Percentiles rank a stretch among this genome's conserved stretches.
Evolutionary conservation across 2,113 vertebrate species (phyloP).

Genomic region (Vanacampus margaritifer): DNA sequence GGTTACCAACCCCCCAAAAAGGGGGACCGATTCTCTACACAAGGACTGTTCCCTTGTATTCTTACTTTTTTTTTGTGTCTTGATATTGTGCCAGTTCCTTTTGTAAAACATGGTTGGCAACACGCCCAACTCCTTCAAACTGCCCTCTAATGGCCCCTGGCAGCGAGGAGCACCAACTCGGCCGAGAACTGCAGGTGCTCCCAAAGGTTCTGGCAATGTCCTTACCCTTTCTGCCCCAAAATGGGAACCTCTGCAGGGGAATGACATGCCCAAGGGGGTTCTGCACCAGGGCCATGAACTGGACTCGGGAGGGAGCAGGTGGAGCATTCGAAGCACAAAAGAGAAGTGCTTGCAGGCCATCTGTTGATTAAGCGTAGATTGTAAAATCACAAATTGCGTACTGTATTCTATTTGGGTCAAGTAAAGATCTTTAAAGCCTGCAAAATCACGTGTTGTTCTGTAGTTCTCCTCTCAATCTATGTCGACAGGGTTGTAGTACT

Average conservation of each 20-base stretch:
- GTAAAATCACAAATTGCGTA: neutral
- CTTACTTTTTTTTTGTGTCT: slow-evolving; percentile 40
- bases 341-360: slow-evolving; percentile 41
- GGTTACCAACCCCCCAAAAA: slow-evolving; percentile 46
- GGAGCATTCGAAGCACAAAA: slow-evolving; percentile 42
- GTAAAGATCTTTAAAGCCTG: neutral
- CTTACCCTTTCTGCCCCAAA: slow-evolving; percentile 43
- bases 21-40: slow-evolving; percentile 32
- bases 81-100: slow-evolving; percentile 49
- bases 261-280: slow-evolving; percentile 42
- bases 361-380: slow-evolving; percentile 63
- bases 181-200: slow-evolving; percentile 60
- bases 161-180: slow-evolving; percentile 25
- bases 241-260: slow-evolving; percentile 50
- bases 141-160: slow-evolving; percentile 57
- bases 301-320: slow-evolving; percentile 17
- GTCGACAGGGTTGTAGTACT: too few species aligned
- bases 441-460: neutral
- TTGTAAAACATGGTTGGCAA: slow-evolving; percentile 45
- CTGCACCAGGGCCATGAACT: slow-evolving; percentile 48
- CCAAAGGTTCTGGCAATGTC: slow-evolving; percentile 38
- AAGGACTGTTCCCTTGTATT: slow-evolving; percentile 33
- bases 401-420: neutral
- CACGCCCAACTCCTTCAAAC: slow-evolving; percentile 29
- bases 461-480: too few species aligned